phyloP scores from a whole-genome alignment of 2,113 vertebrate species.

The Oreamnos americanus region DNA sequence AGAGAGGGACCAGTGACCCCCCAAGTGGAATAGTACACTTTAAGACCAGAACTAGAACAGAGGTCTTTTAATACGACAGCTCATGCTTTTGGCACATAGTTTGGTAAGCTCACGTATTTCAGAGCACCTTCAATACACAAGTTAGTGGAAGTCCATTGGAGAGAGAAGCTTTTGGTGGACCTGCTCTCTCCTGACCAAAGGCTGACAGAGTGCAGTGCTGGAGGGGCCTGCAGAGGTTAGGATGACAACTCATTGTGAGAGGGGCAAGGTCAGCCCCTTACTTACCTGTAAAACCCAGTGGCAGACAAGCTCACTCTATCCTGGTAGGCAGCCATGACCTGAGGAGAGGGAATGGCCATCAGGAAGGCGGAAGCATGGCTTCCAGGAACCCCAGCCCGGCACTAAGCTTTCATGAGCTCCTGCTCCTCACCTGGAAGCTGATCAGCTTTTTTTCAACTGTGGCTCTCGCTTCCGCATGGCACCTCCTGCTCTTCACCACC shows the following conservation, averaged over 20 bases:
- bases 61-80: background rate
- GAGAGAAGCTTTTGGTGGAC: background rate
- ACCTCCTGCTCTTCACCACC: background rate
- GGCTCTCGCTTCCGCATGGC: background rate
- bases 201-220: background rate
- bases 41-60: background rate
- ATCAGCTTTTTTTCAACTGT: no score
- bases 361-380: background rate
- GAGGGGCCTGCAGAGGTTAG: background rate
- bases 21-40: rapidly evolving
- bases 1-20: background rate
- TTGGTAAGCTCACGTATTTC: background rate
- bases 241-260: rapidly evolving
- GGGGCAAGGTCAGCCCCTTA: background rate
- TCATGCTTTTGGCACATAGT: background rate
- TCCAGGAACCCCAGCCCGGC: background rate
- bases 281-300: constrained; percentile 95
- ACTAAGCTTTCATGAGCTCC: background rate
- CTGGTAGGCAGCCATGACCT: constrained; percentile 90
- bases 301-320: constrained; percentile 90
- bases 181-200: background rate
- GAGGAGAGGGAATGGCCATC: constrained; percentile 37
- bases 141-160: background rate
- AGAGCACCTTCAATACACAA: background rate
- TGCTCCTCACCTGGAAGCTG: background rate